A percentile compares a stretch with the other conserved stretches of the same genome.
Evolutionary conservation across 1,140 invertebrate genomes (phyloP).

Genomic region (Goniozus legneri): DNA sequence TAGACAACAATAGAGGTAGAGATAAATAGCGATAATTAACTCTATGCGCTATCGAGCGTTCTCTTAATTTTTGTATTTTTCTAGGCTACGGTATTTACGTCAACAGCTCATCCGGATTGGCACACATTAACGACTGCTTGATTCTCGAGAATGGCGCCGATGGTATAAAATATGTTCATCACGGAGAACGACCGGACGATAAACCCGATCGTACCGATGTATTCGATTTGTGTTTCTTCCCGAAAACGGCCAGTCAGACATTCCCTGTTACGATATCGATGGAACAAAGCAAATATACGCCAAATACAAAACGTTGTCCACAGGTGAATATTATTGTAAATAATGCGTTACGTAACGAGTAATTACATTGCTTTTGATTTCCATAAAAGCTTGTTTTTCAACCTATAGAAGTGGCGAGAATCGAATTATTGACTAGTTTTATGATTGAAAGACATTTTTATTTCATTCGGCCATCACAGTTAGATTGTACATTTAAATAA

Average conservation of each 20-base stretch:
- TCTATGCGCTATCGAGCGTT: slow-evolving; percentile 1
- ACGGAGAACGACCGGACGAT: slow-evolving; percentile 71
- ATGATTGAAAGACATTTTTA: no score
- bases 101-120: slow-evolving; percentile 78
- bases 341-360: background rate
- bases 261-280: slow-evolving; percentile 76
- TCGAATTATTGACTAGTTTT: no score
- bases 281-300: slow-evolving; percentile 70
- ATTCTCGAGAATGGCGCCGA: slow-evolving; percentile 80
- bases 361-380: slow-evolving; percentile 5
- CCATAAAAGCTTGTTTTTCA: no score
- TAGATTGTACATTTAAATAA: no score
- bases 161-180: slow-evolving; percentile 79
- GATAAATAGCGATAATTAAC: background rate
- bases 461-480: no score
- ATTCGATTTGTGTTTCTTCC: slow-evolving; percentile 80
- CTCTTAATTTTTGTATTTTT: slow-evolving; percentile 5
- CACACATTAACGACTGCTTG: slow-evolving; percentile 67
- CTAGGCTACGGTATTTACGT: slow-evolving; percentile 83
- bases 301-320: slow-evolving; percentile 64
- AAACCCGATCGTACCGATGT: slow-evolving; percentile 68
- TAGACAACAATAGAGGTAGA: slow-evolving; percentile 77
- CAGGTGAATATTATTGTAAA: slow-evolving; percentile 54
- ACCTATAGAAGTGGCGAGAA: no score
- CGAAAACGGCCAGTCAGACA: slow-evolving; percentile 75